A percentile compares a stretch with the other conserved stretches of the same genome.
Evolutionary conservation across 2,113 vertebrate genomes (phyloP).

Genomic region (Urocynchramus pylzowi): DNA sequence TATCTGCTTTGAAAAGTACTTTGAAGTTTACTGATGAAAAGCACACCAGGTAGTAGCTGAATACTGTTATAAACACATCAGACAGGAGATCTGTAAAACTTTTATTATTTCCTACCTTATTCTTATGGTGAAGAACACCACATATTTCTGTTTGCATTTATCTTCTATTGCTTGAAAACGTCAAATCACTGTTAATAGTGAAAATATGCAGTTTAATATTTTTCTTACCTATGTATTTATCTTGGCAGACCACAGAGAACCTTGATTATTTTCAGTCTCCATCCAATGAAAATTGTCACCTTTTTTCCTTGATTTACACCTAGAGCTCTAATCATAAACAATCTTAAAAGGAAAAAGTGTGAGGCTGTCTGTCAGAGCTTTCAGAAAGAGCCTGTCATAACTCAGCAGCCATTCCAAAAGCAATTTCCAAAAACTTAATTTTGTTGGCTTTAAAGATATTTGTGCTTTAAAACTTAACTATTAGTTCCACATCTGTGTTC

Average conservation of each 20-base stretch:
- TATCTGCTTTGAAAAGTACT: neutral
- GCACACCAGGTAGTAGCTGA: neutral
- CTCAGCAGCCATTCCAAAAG: neutral
- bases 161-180: neutral
- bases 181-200: neutral
- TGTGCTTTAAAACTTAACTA: neutral
- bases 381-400: constrained; percentile 13
- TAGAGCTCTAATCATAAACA: constrained; percentile 12
- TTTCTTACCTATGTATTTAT: neutral
- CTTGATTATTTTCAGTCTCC: neutral
- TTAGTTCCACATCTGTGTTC: neutral
- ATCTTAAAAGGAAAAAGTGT: neutral
- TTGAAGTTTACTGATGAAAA: constrained; percentile 21
- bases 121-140: neutral
- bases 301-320: constrained; percentile 30
- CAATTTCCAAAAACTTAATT: constrained; percentile 33
- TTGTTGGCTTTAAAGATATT: neutral
- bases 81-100: neutral
- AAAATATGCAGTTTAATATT: neutral
- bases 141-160: neutral
- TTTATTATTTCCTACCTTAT: neutral
- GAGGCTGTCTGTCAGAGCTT: neutral
- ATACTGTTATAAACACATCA: neutral
- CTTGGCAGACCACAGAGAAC: neutral
- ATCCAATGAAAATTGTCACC: neutral